phyloP scores from a whole-genome alignment of 1,140 invertebrate species.

The Camponotus floridanus region DNA sequence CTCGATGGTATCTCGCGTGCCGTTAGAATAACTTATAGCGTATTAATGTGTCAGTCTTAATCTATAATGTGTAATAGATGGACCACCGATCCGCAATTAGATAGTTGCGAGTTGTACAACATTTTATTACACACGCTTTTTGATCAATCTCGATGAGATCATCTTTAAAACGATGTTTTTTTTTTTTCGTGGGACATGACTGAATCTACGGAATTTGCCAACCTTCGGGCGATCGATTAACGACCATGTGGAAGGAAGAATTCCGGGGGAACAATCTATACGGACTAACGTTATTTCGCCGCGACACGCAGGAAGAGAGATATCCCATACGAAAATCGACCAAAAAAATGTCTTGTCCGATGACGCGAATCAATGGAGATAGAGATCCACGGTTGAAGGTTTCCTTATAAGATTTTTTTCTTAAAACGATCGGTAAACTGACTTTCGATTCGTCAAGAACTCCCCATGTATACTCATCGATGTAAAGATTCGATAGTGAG shows the following conservation, averaged over 20 bases:
- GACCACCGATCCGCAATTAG: conserved; percentile 42
- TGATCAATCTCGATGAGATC: conserved; percentile 53
- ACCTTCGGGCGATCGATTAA: conserved; percentile 38
- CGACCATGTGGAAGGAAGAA: not conserved
- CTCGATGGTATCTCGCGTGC: not conserved
- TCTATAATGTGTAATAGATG: conserved; percentile 34
- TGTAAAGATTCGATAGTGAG: conserved; percentile 57
- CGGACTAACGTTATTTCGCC: conserved; percentile 27
- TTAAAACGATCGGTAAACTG: not conserved
- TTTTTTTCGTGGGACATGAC: conserved; percentile 24
- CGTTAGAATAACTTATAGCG: conserved; percentile 20
- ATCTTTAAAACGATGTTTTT: conserved; percentile 44
- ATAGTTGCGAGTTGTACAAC: not conserved
- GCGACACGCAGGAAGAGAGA: not conserved
- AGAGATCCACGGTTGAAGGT: not conserved
- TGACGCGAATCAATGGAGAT: conserved; percentile 26
- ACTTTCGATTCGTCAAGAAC: conserved; percentile 31
- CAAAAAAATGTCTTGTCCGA: not conserved
- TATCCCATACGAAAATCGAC: conserved; percentile 26
- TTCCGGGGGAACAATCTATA: not conserved
- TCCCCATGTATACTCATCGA: conserved; percentile 11
- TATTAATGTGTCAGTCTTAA: conserved; percentile 18
- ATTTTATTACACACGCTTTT: conserved; percentile 18
- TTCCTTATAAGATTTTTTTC: conserved; percentile 39
- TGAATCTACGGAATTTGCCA: conserved; percentile 20